Evolutionary conservation across 1,140 invertebrate species (phyloP), one percentile per base, ranked within the genome.

Genomic region (Megalonaias nervosa): DNA sequence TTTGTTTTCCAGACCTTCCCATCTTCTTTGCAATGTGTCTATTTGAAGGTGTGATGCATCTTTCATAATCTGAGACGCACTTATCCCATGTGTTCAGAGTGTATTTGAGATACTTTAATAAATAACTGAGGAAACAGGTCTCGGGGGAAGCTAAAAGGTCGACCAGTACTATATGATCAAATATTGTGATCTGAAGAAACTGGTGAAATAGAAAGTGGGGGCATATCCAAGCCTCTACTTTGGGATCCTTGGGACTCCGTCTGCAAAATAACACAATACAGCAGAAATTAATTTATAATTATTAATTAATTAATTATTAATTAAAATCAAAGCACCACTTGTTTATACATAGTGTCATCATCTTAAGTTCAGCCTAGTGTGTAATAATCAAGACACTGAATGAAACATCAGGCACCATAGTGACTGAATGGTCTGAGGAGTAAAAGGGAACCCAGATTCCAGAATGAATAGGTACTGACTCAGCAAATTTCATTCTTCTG

Each of bases 121-220:
- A 91, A 91, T 97, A 98, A 6, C 97, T 90, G 62, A 97, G 90
- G 88, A 97, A 97, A 90, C 95, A 97, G 11, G 96, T 98, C 89
- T 97, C 96, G 88, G 96, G 97, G 82, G 95, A 96, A 38, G 97
- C 95, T 74, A 98, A 92, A 87, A 96, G 94, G 92, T 98, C 96
- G 58, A 98, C 90, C 23, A 97, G 86, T 1, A 97, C 94, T 88
- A 95, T 94, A 17, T 94, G 94, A 87, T 97, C 96, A 62, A 71
- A 80, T n/a, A 58, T 17, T 11, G 68, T 74, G 23, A 67, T 48
- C 5, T 75, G 67, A 58, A 75, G 62, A 31, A 80, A 38, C 69
- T 60, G 59, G 26, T 67, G 16, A 66, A 80, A 80, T 16, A 70
- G 77, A n/a, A 38, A 57, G 73, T 80, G 77, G 26, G 77, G 77